Evolutionary conservation across 2,113 vertebrate genomes (phyloP), one percentile per base, ranked within the genome.

Genomic region (Phyllopteryx taeniolatus): DNA sequence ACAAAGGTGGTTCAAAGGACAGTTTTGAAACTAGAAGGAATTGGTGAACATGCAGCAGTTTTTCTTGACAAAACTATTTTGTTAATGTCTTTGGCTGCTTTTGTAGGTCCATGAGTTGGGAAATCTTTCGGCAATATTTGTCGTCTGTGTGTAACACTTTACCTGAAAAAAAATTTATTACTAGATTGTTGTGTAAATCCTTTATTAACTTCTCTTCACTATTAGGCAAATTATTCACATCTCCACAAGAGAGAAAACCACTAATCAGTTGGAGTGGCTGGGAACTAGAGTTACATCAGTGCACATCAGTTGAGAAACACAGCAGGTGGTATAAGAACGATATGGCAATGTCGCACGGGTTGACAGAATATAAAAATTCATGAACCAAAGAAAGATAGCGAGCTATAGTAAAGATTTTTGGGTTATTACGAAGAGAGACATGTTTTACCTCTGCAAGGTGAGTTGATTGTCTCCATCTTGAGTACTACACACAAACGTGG

Each of bases 351-450:
- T 61, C 59, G 53, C 60, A 44, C 76, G 68, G 76, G 86, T 78
- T 75, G 72, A 88, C 84, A 80, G 67, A 81, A 85, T 74, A 77
- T 78, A 71, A 85, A 69, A 44, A 20, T 72, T 62, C 60, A 14
- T 39, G 9, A 63, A 63, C 9, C 14, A 35, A 35, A 17, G 76
- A 42, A 33, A 74, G 80, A 85, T 76, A 66, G 63, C n/a, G 15
- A 70, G 81, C 66, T 39, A 39, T 39, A 51, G 42, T 61, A 35
- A 77, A 82, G 74, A 83, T 78, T 68, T 71, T 70, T 70, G 51
- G 59, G 78, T 77, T 79, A 77, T 83, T 83, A 86, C 73, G 80
- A 64, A 82, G 53, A 67, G 51, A 64, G 78, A 47, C 51, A 64
- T 5, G 19, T 47, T 73, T 68, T n/a, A 62, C 75, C 68, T 74